Evolutionary conservation across 1,140 invertebrate species (phyloP), one percentile per base, ranked within the genome.

Genomic region (Acyrthosiphon pisum): DNA sequence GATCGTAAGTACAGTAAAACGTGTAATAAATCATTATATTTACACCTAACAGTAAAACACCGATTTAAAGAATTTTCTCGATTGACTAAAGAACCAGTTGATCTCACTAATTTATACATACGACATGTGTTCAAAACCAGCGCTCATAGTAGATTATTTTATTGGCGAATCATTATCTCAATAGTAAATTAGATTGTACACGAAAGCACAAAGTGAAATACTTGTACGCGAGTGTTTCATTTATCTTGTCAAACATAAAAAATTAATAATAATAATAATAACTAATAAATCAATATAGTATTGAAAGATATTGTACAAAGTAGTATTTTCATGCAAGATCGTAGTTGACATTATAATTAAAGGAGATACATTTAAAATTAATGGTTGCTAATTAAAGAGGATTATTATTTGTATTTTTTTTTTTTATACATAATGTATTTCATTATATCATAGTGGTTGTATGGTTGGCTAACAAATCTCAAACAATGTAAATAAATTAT

Each of bases 401-500:
- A 76, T 76, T 76, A 76, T n/a, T n/a, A n/a, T 76, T 76, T 76
- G 37, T 26, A 84, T 26, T 41, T 41, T 37, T 50, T 50, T 50
- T 50, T 50, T 84, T 44, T 41, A 84, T n/a, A n/a, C n/a, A 84
- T 26, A 37, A 44, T 11, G 23, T 84, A 84, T 84, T 44, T 41
- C 41, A 41, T 84, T 41, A 41, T 83, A 41, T 9, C 30, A 23
- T 37, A 22, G 37, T 37, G 37, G 37, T 37, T 44, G 37, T 41
- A 41, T 26, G 41, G n/a, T 41, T 6, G 22, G 23, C 37, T 23
- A 84, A 84, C 41, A 84, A 84, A 41, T 84, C 1, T 41, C 11
- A 84, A 84, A 84, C 41, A 84, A 84, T 84, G 60, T 76, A 76
- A 76, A 76, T 76, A n/a, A 76, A n/a, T 76, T 76, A 76, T n/a